Evolutionary conservation across 2,113 vertebrate genomes (phyloP), one percentile per base, ranked within the genome.

Genomic region (Mobula birostris): DNA sequence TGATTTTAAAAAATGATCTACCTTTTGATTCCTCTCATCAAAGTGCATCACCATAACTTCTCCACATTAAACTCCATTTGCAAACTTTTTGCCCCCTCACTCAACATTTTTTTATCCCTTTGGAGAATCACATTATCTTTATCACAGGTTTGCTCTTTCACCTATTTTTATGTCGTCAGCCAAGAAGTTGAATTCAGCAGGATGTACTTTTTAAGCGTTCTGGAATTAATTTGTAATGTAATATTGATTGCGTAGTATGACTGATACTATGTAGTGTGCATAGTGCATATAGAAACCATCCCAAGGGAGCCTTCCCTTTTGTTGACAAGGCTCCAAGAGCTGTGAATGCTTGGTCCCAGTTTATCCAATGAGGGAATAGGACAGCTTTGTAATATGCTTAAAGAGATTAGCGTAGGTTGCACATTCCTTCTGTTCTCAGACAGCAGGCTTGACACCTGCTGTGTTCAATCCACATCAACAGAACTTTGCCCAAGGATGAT

Each of bases 351-450:
- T 70, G 70, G 68, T 93, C 36, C 15, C 32, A 70, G 36, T 92
- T 92, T 58, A 92, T 32, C 90, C 72, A 24, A 24, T 48, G 24
- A 36, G 9, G 72, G 36, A 74, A 11, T 74, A 7, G 36, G 24
- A 93, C 70, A 76, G 48, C 68, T 93, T 36, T 93, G 70, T 74
- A 56, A 74, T 72, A 15, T 93, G 66, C 66, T 93, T 76, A 76
- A 56, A 19, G 40, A 72, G 70, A 72, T 93, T 93, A 24, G 40
- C 36, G 7, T 74, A 56, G 70, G 91, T 70, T 93, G 70, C 72
- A 56, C 70, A 93, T 93, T 74, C 70, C 91, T 74, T 74, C 68
- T 56, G 91, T 56, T 74, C 68, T 93, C 91, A 76, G 88, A 32
- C 63, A 91, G 40, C 70, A 74, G 70, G 70, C 91, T 48, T 93